Evolutionary conservation across 2,113 vertebrate species (phyloP).

Genomic region (Apodemus sylvaticus): DNA sequence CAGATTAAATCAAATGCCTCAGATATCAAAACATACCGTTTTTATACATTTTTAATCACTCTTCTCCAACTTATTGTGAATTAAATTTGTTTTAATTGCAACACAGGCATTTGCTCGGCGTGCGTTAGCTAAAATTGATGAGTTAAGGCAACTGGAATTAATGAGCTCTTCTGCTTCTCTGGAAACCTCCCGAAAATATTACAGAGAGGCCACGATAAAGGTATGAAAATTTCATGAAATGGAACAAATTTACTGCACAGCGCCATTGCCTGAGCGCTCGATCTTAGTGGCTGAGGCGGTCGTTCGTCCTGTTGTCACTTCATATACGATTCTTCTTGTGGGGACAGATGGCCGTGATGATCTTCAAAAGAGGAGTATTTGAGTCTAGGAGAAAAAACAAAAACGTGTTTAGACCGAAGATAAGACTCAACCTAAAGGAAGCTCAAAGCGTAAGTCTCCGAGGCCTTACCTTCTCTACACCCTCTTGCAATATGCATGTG

Average conservation of each 20-base stretch:
- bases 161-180: conserved; percentile 79
- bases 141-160: conserved; percentile 89
- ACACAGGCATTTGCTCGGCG: conserved; percentile 93
- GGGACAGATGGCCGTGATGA: conserved; percentile 92
- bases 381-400: conserved; percentile 89
- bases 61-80: conserved; percentile 41
- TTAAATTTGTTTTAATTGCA: conserved; percentile 71
- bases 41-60: conserved; percentile 70
- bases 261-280: background rate
- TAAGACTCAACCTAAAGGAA: conserved; percentile 87
- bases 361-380: conserved; percentile 93
- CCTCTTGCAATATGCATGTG: background rate
- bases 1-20: conserved; percentile 59
- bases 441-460: conserved; percentile 85
- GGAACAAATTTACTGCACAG: conserved; percentile 11
- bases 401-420: conserved; percentile 80
- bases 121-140: conserved; percentile 92
- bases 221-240: conserved; percentile 81
- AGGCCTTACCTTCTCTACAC: background rate
- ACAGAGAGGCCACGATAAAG: conserved; percentile 93
- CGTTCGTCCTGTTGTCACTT: background rate
- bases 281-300: background rate
- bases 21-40: conserved; percentile 42
- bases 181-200: conserved; percentile 85
- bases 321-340: conserved; percentile 54